phyloP scores from a whole-genome alignment of 2,888 invertebrate species.

The Leucoma salicis region DNA sequence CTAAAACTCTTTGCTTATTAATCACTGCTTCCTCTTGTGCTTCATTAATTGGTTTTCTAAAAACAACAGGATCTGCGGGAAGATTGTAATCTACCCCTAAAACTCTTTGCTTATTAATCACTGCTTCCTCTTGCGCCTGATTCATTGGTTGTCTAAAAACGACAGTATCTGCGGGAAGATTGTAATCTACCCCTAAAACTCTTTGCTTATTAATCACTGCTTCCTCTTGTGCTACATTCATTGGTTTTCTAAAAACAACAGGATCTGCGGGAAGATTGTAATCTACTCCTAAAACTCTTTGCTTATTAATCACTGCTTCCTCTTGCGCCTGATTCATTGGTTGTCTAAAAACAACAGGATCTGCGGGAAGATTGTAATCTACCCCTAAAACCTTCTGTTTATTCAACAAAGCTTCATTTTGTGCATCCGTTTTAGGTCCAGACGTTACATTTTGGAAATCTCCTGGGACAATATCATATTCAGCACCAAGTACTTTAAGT shows the following conservation, averaged over 20 bases:
- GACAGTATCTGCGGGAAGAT: slow-evolving; percentile 51
- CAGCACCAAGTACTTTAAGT: slow-evolving; percentile 58
- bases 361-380: slow-evolving; percentile 78
- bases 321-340: slow-evolving; percentile 63
- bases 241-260: not conserved
- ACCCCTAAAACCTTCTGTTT: slow-evolving; percentile 83
- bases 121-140: slow-evolving; percentile 66
- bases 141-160: slow-evolving; percentile 53
- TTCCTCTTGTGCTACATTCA: slow-evolving; percentile 59
- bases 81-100: slow-evolving; percentile 38
- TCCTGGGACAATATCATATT: slow-evolving; percentile 40
- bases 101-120: slow-evolving; percentile 56
- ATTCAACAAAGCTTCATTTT: slow-evolving; percentile 83
- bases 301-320: slow-evolving; percentile 62
- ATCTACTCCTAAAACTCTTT: slow-evolving; percentile 47
- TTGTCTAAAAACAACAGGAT: slow-evolving; percentile 39
- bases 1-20: slow-evolving; percentile 78
- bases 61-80: not conserved
- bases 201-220: slow-evolving; percentile 75
- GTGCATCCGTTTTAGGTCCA: slow-evolving; percentile 66
- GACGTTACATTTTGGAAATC: slow-evolving; percentile 12
- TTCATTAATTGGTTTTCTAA: slow-evolving; percentile 26
- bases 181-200: slow-evolving; percentile 69
- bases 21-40: slow-evolving; percentile 67
- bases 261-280: slow-evolving; percentile 7